These are phyloP conservation scores for Pedetes capensis DNA, from an alignment of 2,113 vertebrate genomes.

Conservation along the genomic window DNA sequence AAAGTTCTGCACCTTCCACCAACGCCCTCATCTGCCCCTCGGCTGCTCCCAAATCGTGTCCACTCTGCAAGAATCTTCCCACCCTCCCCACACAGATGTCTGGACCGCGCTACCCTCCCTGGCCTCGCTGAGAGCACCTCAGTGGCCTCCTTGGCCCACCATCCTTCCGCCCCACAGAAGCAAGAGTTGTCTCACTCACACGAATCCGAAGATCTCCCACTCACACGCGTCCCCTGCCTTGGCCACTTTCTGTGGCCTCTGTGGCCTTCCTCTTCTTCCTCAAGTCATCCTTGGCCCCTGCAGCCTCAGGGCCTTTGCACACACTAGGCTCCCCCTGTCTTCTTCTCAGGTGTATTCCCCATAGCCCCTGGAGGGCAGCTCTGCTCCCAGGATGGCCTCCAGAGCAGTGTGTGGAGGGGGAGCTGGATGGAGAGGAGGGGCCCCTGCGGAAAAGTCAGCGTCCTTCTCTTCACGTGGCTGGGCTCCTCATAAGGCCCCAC, in stretches of 20 bases:
- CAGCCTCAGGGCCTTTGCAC: not conserved
- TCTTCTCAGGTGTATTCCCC: no score
- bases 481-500: not conserved
- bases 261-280: not conserved
- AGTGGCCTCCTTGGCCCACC: not conserved
- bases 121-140: not conserved
- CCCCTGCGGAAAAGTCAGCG: not conserved
- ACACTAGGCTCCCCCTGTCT: not conserved
- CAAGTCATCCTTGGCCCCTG: not conserved
- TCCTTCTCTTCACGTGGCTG: not conserved
- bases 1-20: no score
- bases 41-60: not conserved
- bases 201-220: not conserved
- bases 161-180: no score
- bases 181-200: not conserved
- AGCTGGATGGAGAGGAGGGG: accelerated
- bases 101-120: not conserved
- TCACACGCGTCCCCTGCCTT: not conserved
- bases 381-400: not conserved
- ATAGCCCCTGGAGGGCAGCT: not conserved
- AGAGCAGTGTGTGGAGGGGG: not conserved
- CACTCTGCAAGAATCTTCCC: not conserved
- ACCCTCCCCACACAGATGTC: no score
- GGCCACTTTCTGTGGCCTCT: not conserved
- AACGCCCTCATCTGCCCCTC: not conserved